Percentiles rank a stretch among this genome's conserved stretches.
Conservation (phyloP, 2,888 invertebrate genomes). For the Drosophila hamatofila region DNA sequence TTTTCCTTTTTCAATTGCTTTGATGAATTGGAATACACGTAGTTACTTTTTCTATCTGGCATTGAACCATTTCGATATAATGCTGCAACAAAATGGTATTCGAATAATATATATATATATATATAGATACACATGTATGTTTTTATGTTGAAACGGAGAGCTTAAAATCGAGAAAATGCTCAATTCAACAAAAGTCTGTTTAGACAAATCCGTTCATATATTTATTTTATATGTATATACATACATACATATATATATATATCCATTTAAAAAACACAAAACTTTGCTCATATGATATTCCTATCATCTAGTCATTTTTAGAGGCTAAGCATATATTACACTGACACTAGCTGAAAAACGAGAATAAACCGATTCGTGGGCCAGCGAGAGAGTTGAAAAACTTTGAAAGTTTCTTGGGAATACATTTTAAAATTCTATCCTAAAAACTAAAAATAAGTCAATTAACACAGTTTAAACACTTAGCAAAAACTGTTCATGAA, state of each 20-base stretch:
- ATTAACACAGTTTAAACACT: neutral
- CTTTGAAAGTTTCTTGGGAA: neutral
- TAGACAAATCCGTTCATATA: constrained; percentile 25
- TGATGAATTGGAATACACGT: constrained; percentile 79
- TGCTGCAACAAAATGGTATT: constrained; percentile 56
- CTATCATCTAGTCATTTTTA: constrained; percentile 37
- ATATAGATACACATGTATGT: neutral
- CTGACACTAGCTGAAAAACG: constrained; percentile 24
- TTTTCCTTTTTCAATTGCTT: constrained; percentile 73
- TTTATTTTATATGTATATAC: neutral
- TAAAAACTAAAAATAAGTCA: neutral
- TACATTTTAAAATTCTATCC: neutral
- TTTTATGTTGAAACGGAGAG: constrained; percentile 7
- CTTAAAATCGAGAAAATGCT: constrained; percentile 9
- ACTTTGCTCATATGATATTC: constrained; percentile 22
- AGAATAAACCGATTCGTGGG: neutral
- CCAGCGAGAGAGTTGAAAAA: neutral
- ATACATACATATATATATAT: constrained; percentile 1
- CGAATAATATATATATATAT: constrained; percentile 15
- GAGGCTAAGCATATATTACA: constrained; percentile 24
- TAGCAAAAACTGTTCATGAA: too few species aligned
- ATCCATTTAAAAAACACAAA: constrained; percentile 24
- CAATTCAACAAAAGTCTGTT: constrained; percentile 18
- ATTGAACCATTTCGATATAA: constrained; percentile 50
- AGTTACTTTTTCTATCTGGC: constrained; percentile 54